phyloP scores from a whole-genome alignment of 2,113 vertebrate genomes.

The Zapus hudsonius region DNA sequence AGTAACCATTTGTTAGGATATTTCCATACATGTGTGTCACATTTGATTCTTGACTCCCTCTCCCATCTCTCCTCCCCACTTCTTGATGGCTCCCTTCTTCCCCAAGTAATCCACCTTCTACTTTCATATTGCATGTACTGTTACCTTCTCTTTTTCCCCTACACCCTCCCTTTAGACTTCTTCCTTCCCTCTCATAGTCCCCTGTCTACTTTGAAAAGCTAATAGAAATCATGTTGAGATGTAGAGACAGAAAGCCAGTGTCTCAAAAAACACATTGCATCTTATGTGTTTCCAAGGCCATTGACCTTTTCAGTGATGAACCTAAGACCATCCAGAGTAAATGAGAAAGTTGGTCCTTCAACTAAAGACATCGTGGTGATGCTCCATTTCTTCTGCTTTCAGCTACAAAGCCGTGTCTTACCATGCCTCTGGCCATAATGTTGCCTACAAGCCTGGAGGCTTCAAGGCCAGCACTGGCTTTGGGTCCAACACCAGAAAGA shows the following conservation, averaged over 20 bases:
- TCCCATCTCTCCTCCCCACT: background rate
- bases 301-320: background rate
- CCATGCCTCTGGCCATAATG: constrained; percentile 87
- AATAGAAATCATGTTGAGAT: background rate
- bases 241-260: background rate
- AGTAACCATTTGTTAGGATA: background rate
- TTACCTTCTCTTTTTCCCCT: background rate
- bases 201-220: background rate
- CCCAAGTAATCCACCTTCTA: background rate
- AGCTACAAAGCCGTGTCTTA: constrained; percentile 92
- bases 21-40: background rate
- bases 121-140: no score
- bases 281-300: background rate
- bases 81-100: background rate
- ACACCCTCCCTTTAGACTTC: background rate
- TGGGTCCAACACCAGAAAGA: constrained; percentile 80
- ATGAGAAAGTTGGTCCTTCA: background rate
- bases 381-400: constrained; percentile 68
- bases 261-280: background rate
- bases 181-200: background rate
- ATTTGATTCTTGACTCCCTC: background rate
- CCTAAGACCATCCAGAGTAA: background rate
- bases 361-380: background rate
- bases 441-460: constrained; percentile 86
- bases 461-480: constrained; percentile 83